These are phyloP conservation scores for Hemistola chrysoprasaria DNA, from an alignment of 2,888 invertebrate species.

Conservation along the genomic window DNA sequence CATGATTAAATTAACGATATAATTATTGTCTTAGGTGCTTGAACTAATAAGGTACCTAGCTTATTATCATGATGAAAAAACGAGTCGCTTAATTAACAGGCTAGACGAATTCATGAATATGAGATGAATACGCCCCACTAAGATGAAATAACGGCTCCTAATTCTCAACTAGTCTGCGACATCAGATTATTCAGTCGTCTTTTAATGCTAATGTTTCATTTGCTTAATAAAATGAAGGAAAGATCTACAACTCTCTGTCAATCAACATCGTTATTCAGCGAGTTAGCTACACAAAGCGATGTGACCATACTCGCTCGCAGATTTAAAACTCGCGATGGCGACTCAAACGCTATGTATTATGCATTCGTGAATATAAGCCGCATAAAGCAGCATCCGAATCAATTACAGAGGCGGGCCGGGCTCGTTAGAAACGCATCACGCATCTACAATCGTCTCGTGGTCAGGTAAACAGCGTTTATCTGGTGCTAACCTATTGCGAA, in stretches of 20 bases:
- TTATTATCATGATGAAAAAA: background rate
- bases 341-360: constrained; percentile 71
- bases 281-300: constrained; percentile 41
- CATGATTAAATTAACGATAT: constrained; percentile 20
- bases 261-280: constrained; percentile 49
- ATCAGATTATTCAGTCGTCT: constrained; percentile 15
- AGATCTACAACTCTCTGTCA: constrained; percentile 37
- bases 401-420: constrained; percentile 68
- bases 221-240: constrained; percentile 32
- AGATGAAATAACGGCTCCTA: constrained; percentile 7
- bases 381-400: constrained; percentile 77
- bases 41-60: background rate
- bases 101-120: constrained; percentile 13
- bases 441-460: constrained; percentile 74
- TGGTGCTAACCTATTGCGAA: constrained; percentile 71
- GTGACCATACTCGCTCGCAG: constrained; percentile 42
- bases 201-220: constrained; percentile 26
- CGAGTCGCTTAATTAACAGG: constrained; percentile 4
- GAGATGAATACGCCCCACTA: constrained; percentile 4
- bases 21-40: constrained; percentile 8
- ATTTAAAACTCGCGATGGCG: constrained; percentile 53
- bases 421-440: constrained; percentile 82
- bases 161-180: constrained; percentile 9
- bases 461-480: constrained; percentile 72
- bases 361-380: constrained; percentile 79